phyloP scores from a whole-genome alignment of 2,888 invertebrate species.

The Eupithecia inturbata region DNA sequence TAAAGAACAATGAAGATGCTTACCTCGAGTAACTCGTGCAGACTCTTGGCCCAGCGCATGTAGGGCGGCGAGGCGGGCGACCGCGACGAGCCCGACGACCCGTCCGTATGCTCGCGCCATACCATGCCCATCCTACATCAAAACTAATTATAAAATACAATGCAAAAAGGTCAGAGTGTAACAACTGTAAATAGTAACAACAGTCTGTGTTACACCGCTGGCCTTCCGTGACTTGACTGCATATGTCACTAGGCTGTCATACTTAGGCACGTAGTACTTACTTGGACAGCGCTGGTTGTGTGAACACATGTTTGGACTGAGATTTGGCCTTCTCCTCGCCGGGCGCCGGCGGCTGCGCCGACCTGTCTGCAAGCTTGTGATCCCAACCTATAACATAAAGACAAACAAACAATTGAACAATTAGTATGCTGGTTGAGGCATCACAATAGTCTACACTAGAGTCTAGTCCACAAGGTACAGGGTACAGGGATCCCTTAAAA shows the following conservation, averaged over 20 bases:
- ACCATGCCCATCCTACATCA: constrained; percentile 62
- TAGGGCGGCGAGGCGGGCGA: constrained; percentile 86
- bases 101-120: constrained; percentile 81
- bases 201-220: too few species aligned
- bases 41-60: constrained; percentile 94
- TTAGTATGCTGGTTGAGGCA: neutral
- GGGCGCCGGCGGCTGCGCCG: constrained; percentile 93
- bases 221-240: too few species aligned
- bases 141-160: neutral
- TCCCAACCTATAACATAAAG: constrained; percentile 71
- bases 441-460: too few species aligned
- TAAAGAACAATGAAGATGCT: neutral
- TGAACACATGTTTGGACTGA: constrained; percentile 81
- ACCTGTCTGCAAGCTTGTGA: constrained; percentile 86
- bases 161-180: too few species aligned
- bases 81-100: constrained; percentile 79
- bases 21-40: constrained; percentile 91
- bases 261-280: constrained; percentile 34
- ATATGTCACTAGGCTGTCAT: too few species aligned
- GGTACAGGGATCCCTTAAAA: too few species aligned
- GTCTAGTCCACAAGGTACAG: too few species aligned
- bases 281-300: constrained; percentile 79
- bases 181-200: too few species aligned
- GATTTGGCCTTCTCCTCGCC: constrained; percentile 87
- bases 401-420: neutral